These are phyloP conservation scores for Archegozetes longisetosus DNA, from an alignment of 1,140 invertebrate species.

Conservation along the genomic window DNA sequence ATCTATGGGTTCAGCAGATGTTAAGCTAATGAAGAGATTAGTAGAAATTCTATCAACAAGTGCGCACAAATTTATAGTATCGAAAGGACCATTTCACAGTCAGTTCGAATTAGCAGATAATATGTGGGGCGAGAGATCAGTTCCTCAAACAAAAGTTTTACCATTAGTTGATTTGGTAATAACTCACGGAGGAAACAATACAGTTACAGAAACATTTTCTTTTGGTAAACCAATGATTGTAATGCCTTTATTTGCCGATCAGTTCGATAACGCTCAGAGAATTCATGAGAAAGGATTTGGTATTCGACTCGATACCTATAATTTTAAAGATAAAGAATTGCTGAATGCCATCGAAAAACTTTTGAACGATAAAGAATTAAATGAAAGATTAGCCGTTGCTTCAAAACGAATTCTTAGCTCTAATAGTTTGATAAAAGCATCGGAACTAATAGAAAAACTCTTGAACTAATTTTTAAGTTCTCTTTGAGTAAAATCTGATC, in stretches of 20 bases:
- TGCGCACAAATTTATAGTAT: conserved; percentile 5
- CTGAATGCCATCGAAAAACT: conserved; percentile 2
- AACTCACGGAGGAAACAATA: conserved; percentile 14
- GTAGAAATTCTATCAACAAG: not conserved
- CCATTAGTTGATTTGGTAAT: conserved; percentile 10
- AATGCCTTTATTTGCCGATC: conserved; percentile 11
- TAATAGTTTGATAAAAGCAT: not conserved
- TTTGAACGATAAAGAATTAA: conserved; percentile 9
- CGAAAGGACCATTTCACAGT: conserved; percentile 2
- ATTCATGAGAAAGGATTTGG: conserved; percentile 12
- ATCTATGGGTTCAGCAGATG: conserved; percentile 21
- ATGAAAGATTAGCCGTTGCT: not conserved
- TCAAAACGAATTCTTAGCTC: not conserved
- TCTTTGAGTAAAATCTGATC: too few relatives aligned
- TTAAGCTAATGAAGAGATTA: conserved; percentile 12
- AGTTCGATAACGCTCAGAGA: conserved; percentile 15
- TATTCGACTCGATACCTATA: not conserved
- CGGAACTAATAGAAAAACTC: not conserved
- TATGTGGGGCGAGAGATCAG: conserved; percentile 13
- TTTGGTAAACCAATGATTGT: conserved; percentile 13
- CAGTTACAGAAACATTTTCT: conserved; percentile 1
- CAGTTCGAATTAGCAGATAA: conserved; percentile 17
- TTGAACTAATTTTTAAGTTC: not conserved
- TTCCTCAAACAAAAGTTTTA: conserved; percentile 1
- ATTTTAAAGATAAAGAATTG: conserved; percentile 2